Evolutionary conservation across 2,797 vertebrate genomes (phyloP).

Genomic region (Coracias cyanogaster): DNA sequence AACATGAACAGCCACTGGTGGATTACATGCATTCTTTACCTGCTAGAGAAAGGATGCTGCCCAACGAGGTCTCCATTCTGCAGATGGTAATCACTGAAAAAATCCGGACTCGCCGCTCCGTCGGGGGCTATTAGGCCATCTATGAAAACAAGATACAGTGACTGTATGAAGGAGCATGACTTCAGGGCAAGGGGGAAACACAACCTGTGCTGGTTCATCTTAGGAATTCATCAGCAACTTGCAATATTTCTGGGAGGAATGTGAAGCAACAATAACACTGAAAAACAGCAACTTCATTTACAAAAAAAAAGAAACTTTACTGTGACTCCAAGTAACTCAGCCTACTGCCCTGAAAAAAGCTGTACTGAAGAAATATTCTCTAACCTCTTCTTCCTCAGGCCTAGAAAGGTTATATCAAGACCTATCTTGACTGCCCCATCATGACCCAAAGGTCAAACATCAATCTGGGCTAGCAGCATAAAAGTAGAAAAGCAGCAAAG

Average conservation of each 20-base stretch:
- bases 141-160: slow-evolving; percentile 49
- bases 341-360: neutral
- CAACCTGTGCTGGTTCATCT: neutral
- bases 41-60: slow-evolving; percentile 81
- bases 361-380: neutral
- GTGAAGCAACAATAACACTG: neutral
- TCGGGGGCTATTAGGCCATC: slow-evolving; percentile 88
- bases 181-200: neutral
- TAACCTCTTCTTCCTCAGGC: neutral
- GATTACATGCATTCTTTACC: slow-evolving; percentile 62
- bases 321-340: neutral
- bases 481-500: neutral
- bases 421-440: neutral
- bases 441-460: neutral
- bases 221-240: neutral
- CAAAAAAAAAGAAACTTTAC: neutral
- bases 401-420: neutral
- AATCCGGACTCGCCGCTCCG: slow-evolving; percentile 86
- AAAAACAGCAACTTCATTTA: neutral
- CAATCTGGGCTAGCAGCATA: neutral
- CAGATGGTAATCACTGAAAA: slow-evolving; percentile 86
- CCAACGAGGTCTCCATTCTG: slow-evolving; percentile 88
- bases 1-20: neutral
- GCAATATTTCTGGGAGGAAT: neutral
- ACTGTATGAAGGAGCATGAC: neutral